Evolutionary conservation across 2,888 invertebrate species (phyloP).

Genomic region (Agonopterix arenella): DNA sequence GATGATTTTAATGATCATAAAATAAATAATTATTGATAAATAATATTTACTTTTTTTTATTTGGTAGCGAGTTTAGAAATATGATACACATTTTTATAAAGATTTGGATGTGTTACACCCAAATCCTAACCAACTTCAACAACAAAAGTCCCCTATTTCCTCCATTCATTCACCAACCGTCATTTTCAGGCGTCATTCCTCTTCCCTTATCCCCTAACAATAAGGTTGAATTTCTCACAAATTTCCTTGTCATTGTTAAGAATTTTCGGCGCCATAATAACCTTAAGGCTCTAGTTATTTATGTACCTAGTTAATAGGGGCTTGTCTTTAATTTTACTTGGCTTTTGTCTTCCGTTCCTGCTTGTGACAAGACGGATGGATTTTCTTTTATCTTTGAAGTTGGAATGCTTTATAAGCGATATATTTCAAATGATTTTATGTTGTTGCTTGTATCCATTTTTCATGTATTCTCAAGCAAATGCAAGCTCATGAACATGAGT

Average conservation of each 20-base stretch:
- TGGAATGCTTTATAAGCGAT: background rate
- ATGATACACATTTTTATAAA: conserved; percentile 1
- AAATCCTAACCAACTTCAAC: background rate
- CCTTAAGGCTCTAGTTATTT: conserved; percentile 22
- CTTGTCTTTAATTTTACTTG: conserved; percentile 18
- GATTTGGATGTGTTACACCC: conserved; percentile 16
- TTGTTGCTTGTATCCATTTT: background rate
- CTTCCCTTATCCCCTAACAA: conserved; percentile 10
- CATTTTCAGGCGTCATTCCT: conserved; percentile 12
- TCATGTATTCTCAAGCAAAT: background rate
- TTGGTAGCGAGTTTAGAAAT: background rate
- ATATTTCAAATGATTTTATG: background rate
- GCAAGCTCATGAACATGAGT: too few species aligned
- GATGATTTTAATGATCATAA: too few species aligned
- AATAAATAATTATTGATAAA: too few species aligned
- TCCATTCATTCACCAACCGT: conserved; percentile 19
- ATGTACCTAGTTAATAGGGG: conserved; percentile 30
- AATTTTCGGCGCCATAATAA: conserved; percentile 3
- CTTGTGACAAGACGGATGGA: background rate
- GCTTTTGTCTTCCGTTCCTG: conserved; percentile 17
- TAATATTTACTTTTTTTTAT: too few species aligned
- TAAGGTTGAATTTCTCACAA: conserved; percentile 12
- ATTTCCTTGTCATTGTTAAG: conserved; percentile 12
- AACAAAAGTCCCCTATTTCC: conserved; percentile 12
- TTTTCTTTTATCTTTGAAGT: conserved; percentile 1